A percentile compares a stretch with the other conserved stretches of the same genome.
Conservation (phyloP, 2,888 invertebrate genomes). For the Coelopa pilipes region DNA sequence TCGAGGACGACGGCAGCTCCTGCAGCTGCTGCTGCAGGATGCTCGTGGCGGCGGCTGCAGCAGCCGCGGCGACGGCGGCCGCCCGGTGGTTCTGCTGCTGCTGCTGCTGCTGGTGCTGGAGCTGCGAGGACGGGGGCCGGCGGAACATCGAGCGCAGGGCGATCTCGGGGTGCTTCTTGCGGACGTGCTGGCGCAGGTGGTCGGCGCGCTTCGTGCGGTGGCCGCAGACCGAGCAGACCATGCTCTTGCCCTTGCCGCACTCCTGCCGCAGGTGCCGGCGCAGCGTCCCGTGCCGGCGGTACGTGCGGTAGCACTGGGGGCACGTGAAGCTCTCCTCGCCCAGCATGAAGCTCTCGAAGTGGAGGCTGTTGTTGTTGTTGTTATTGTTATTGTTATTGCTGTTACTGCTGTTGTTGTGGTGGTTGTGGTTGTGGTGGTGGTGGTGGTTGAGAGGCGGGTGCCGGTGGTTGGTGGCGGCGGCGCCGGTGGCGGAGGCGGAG, state of each 20-base stretch:
- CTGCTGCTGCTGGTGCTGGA: conserved; percentile 42
- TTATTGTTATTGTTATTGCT: conserved; percentile 33
- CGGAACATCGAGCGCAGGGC: conserved; percentile 64
- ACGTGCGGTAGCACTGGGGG: conserved; percentile 69
- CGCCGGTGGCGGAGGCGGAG: conserved; percentile 43
- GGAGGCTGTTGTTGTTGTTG: conserved; percentile 34
- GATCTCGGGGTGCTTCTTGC: conserved; percentile 67
- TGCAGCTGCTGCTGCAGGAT: neutral
- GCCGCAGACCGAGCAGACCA: conserved; percentile 69
- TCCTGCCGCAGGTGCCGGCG: conserved; percentile 69
- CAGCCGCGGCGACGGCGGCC: neutral
- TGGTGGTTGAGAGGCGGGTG: conserved; percentile 33
- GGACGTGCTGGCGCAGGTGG: conserved; percentile 69
- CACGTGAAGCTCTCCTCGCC: conserved; percentile 63
- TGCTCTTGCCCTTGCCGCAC: conserved; percentile 69
- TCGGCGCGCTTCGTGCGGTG: conserved; percentile 70
- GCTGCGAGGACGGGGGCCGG: conserved; percentile 47
- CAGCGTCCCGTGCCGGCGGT: conserved; percentile 70
- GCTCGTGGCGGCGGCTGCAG: neutral
- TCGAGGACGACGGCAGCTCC: neutral
- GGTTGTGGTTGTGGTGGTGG: conserved; percentile 19
- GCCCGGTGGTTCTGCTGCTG: neutral
- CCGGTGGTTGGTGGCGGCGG: conserved; percentile 42
- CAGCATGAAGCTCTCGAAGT: conserved; percentile 45
- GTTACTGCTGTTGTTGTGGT: conserved; percentile 6